A percentile compares a stretch with the other conserved stretches of the same genome.
phyloP scores from a whole-genome alignment of 92 coral and sea anemone genomes.

The Epizoanthus ramosus region DNA sequence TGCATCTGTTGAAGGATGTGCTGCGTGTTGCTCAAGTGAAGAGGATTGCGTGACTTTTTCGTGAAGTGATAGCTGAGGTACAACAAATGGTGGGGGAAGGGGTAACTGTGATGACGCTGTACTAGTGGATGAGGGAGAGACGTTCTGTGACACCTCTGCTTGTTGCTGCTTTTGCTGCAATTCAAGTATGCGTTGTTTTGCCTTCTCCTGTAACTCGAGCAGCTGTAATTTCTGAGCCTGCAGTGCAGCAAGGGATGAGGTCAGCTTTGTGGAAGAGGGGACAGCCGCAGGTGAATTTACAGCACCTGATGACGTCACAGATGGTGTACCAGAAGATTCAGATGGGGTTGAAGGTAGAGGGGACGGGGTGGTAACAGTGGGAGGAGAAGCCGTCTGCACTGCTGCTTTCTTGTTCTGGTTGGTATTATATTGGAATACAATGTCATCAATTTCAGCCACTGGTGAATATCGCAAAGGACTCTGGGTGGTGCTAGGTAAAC shows the following conservation, averaged over 20 bases:
- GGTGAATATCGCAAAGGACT: slow-evolving; percentile 82
- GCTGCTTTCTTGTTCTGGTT: slow-evolving; percentile 69
- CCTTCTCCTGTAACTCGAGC: slow-evolving; percentile 66
- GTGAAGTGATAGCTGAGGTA: slow-evolving; percentile 9
- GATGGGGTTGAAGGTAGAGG: slow-evolving; percentile 70
- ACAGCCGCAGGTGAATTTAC: slow-evolving; percentile 18
- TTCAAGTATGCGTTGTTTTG: slow-evolving; percentile 63
- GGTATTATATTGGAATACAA: slow-evolving; percentile 88
- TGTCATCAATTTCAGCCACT: slow-evolving; percentile 92
- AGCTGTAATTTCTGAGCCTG: slow-evolving; percentile 64
- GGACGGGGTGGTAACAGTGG: slow-evolving; percentile 54
- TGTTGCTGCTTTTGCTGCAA: slow-evolving; percentile 50
- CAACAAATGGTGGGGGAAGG: slow-evolving; percentile 1
- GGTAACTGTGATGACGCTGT: slow-evolving; percentile 18
- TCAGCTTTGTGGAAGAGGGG: background rate
- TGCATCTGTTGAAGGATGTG: slow-evolving; percentile 8
- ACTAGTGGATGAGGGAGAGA: background rate
- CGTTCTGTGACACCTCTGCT: slow-evolving; percentile 1
- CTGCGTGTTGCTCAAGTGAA: slow-evolving; percentile 30
- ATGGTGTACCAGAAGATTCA: slow-evolving; percentile 58
- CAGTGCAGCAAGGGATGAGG: slow-evolving; percentile 43
- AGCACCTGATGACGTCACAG: slow-evolving; percentile 56
- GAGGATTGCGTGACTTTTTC: background rate
- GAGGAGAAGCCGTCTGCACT: slow-evolving; percentile 47
- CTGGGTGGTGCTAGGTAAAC: slow-evolving; percentile 54